Evolutionary conservation across 2,888 invertebrate species (phyloP), one percentile per base, ranked within the genome.

Genomic region (Helicoverpa assulta): DNA sequence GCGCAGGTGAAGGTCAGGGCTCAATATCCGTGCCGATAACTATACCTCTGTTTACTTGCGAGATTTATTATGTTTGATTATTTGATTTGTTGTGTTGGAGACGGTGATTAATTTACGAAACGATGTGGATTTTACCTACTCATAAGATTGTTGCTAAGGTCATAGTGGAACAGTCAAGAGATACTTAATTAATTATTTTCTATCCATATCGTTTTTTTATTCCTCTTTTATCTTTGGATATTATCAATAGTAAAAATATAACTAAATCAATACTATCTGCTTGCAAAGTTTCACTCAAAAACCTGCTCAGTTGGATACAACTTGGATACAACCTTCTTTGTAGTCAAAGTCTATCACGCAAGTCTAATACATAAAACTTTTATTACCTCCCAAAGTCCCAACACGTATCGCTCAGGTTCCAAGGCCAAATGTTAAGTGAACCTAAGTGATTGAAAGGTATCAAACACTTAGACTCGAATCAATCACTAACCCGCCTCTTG

Each of bases 381-480:
- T 37, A 26, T 5, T 37, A 21, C 2, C 12, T 40, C 21, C 19
- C 33, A 10, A 76, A 47, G 16, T 55, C 29, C 70, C 63, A 55
- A 62, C 19, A 5, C 10, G 21, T 58, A 50, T 51, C 14, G 26
- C 8, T 19, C 14, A 58, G 10, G 8, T 55, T 1, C 67, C 6
- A 58, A 67, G 74, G 54, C 0, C 59, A 64, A 33, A 63, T 29
- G 47, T 29, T 26, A 60, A 52, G 47, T 53, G 47, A 57, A 64
- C 33, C 47, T 72, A 64, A 70, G 74, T 79, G 63, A 68, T 68
- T 68, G 68, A 37, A 53, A 37, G 52, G 14, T 54, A 43, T 59
- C 74, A 73, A 76, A 73, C 73, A 60, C 79, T 51, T 67, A 54
- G 7, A n/a, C 67, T 26, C 56, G n/a, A 65, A 78, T 73, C 63